These are phyloP conservation scores for Empis stercorea DNA, from an alignment of 2,888 invertebrate genomes.

Conservation along the genomic window DNA sequence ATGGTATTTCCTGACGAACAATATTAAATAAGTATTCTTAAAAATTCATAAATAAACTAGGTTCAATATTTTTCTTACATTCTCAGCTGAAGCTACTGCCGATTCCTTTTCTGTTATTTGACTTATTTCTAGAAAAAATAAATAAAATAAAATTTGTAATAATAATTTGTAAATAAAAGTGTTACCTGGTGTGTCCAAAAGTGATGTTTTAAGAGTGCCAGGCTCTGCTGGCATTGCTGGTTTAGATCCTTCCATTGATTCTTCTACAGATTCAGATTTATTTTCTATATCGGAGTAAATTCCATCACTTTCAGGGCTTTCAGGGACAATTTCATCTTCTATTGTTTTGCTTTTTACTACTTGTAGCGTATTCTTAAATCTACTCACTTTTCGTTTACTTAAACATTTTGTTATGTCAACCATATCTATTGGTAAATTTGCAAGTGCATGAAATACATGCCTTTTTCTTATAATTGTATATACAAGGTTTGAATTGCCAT, in stretches of 20 bases:
- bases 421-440: conserved; percentile 93
- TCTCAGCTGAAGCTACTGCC: conserved; percentile 51
- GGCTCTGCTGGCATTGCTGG: conserved; percentile 82
- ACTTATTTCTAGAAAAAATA: conserved; percentile 47
- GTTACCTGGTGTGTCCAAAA: conserved; percentile 81
- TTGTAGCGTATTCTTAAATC: conserved; percentile 27
- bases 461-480: conserved; percentile 98
- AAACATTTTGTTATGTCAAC: conserved; percentile 53
- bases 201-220: conserved; percentile 78
- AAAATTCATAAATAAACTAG: no score
- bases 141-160: background rate
- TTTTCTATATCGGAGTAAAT: conserved; percentile 38
- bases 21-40: no score
- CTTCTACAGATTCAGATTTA: conserved; percentile 40
- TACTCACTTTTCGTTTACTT: conserved; percentile 39
- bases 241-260: conserved; percentile 66
- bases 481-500: conserved; percentile 96
- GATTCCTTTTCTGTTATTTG: conserved; percentile 92
- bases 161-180: background rate
- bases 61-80: conserved; percentile 9
- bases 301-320: conserved; percentile 29
- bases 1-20: background rate
- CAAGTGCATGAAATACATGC: conserved; percentile 93
- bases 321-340: conserved; percentile 22
- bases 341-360: conserved; percentile 6